Evolutionary conservation across 2,888 invertebrate species (phyloP).

Genomic region (Urechis unicinctus): DNA sequence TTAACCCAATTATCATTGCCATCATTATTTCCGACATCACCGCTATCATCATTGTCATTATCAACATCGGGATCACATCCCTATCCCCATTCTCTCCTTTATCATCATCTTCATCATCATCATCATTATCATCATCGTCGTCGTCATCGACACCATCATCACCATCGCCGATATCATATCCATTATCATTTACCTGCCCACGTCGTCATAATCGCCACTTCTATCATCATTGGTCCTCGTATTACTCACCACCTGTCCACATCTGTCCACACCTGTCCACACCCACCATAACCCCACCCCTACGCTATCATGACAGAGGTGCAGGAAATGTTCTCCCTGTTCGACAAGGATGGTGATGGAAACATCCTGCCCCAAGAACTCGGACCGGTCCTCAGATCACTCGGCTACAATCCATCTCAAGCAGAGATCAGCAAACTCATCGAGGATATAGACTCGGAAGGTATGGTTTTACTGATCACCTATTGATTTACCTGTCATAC

Average conservation of each 20-base stretch:
- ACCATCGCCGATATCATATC: too few species aligned
- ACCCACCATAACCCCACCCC: background rate
- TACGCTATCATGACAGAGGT: slow-evolving; percentile 8
- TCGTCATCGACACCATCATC: too few species aligned
- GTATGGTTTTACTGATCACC: slow-evolving; percentile 5
- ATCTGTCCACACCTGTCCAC: background rate
- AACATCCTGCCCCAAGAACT: slow-evolving; percentile 7
- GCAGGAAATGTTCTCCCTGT: slow-evolving; percentile 18
- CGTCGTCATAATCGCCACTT: background rate
- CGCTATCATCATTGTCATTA: too few species aligned
- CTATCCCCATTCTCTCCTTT: too few species aligned
- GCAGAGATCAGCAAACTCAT: slow-evolving; percentile 12
- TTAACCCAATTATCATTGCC: too few species aligned
- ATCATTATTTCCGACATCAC: too few species aligned
- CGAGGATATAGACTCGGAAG: slow-evolving; percentile 12
- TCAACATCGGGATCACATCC: too few species aligned
- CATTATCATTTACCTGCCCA: background rate
- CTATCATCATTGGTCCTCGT: background rate
- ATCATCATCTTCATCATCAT: too few species aligned
- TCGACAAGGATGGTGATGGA: slow-evolving; percentile 17
- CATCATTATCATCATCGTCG: too few species aligned
- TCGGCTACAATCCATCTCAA: slow-evolving; percentile 15
- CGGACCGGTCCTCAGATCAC: slow-evolving; percentile 13
- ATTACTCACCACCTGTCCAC: background rate
- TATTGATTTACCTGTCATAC: too few species aligned